A percentile compares a stretch with the other conserved stretches of the same genome.
Conservation (phyloP, 2,797 vertebrate genomes). For the Cercopithecus neglectus region DNA sequence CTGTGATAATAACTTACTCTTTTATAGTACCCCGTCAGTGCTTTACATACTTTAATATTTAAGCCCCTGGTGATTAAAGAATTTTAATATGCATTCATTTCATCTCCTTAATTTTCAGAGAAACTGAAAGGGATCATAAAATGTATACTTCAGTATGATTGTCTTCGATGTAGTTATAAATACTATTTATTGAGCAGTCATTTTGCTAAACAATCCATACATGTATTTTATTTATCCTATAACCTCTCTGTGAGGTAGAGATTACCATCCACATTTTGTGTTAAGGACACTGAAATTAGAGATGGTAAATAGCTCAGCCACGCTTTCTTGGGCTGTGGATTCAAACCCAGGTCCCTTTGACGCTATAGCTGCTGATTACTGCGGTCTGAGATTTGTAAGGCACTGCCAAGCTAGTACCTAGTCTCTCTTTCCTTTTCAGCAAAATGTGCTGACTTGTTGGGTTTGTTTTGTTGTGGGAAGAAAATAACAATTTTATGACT, state of each 20-base stretch:
- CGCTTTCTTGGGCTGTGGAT: neutral
- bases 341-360: neutral
- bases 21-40: neutral
- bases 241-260: neutral
- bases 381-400: neutral
- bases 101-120: conserved; percentile 44
- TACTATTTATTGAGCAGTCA: conserved; percentile 22
- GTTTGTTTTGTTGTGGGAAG: neutral
- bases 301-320: neutral
- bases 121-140: conserved; percentile 16
- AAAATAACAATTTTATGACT: conserved; percentile 15
- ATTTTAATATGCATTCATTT: conserved; percentile 35
- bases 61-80: conserved; percentile 27
- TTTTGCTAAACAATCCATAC: conserved; percentile 47
- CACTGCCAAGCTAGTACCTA: too few species aligned
- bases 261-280: neutral
- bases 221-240: neutral
- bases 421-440: neutral
- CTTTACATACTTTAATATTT: conserved; percentile 24
- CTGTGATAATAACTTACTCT: conserved; percentile 12
- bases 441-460: neutral
- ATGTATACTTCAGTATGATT: conserved; percentile 13
- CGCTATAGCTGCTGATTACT: neutral
- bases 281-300: neutral
- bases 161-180: neutral